phyloP scores from a whole-genome alignment of 92 coral and sea anemone genomes.

The Palythoa heliodiscus region DNA sequence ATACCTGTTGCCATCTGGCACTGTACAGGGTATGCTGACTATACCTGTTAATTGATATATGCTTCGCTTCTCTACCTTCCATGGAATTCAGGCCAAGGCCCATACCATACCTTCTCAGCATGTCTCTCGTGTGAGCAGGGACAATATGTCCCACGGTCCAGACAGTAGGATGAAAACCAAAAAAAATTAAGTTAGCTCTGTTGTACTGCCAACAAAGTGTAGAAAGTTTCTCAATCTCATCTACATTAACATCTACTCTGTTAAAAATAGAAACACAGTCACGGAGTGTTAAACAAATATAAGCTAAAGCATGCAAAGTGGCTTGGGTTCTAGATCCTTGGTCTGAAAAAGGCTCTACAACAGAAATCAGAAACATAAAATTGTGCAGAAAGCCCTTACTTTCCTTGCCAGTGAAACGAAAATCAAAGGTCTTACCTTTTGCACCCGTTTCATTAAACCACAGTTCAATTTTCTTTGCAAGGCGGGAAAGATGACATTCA shows the following conservation, averaged over 20 bases:
- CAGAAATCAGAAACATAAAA: conserved; percentile 3
- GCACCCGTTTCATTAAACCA: conserved; percentile 18
- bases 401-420: not conserved
- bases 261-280: conserved; percentile 39
- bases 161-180: conserved; percentile 35
- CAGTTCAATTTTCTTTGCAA: not conserved
- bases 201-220: conserved; percentile 21
- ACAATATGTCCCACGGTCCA: conserved; percentile 40
- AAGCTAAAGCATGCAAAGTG: conserved; percentile 53
- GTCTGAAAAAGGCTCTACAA: conserved; percentile 26
- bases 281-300: conserved; percentile 46
- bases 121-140: conserved; percentile 16
- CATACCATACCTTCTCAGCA: not conserved
- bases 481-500: conserved; percentile 5
- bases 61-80: conserved; percentile 8
- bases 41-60: conserved; percentile 6
- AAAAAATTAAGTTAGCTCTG: conserved; percentile 25
- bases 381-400: not conserved
- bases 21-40: conserved; percentile 18
- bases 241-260: conserved; percentile 33
- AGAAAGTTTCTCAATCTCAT: conserved; percentile 32
- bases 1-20: conserved; percentile 21
- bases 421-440: not conserved
- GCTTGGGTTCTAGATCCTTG: conserved; percentile 42
- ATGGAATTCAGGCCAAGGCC: conserved; percentile 17